Base-by-base conservation (phyloP, 2,113 vertebrate species). In the Pycnonotus jocosus region DNA sequence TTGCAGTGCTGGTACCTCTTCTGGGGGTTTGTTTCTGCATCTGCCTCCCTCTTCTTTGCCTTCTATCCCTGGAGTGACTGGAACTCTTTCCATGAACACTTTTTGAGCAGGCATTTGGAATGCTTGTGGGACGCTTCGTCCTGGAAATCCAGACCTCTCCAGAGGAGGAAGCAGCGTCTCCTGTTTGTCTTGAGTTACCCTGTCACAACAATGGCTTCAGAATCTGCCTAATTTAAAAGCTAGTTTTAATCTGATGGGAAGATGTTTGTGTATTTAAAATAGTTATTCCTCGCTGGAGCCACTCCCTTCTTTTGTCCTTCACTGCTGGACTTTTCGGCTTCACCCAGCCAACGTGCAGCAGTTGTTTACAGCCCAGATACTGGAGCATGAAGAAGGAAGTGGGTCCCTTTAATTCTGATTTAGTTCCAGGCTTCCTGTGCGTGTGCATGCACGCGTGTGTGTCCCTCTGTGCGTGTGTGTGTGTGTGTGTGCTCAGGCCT, bases 221-320 rank as follows among this genome's bases (percentile, higher is more conserved):
- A 81, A 90, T 93, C 44, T 90, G 85, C 95, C 92, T 93, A 11
- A 92, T 92, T 84, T 86, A 72, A 94, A 94, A 92, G 71, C 64
- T 40, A 20, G 33, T 79, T 88, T 90, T 97, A 96, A 96, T 96
- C 95, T 95, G 93, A 97, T 95, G 93, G 93, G 90, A 96, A 94
- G 93, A 97, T 93, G 74, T 91, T 93, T 94, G 81, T 95, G 84
- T 91, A 95, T 97, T 97, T 97, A 90, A 97, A 97, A 95, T 93
- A 95, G 94, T 94, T 97, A 95, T 35, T 96, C 81, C 95, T 90
- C 70, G 62, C 85, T 11, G 71, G 71, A 76, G 74, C 93, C 95
- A 66, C 96, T 95, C 95, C 95, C 93, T 96, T 68, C 93, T 97
- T 96, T 96, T 92, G 96, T 91, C 93, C 74, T 95, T 91, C 89